Evolutionary conservation across 2,113 vertebrate genomes (phyloP).

Genomic region (Menura novaehollandiae): DNA sequence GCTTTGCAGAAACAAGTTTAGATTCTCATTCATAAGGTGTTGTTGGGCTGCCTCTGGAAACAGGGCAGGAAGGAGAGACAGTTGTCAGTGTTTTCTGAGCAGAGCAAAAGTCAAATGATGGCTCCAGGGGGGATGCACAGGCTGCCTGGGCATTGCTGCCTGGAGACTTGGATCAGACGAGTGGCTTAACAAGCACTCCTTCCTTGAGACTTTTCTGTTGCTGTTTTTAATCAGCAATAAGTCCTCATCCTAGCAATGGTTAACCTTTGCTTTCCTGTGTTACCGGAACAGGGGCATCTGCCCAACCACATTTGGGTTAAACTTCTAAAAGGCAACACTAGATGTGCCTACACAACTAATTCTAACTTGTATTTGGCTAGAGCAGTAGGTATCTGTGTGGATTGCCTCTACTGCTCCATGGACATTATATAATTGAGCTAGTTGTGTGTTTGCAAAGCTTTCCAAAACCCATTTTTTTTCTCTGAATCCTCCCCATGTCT

Average conservation of each 20-base stretch:
- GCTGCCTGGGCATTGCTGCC: not conserved
- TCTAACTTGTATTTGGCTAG: not conserved
- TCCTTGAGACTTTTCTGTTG: not conserved
- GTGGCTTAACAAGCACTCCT: not conserved
- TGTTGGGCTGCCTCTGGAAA: constrained; percentile 6
- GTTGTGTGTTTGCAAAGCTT: not conserved
- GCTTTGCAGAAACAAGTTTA: not conserved
- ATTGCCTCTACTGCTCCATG: not conserved
- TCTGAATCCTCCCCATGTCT: not conserved
- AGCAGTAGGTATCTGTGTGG: not conserved
- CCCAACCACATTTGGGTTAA: not conserved
- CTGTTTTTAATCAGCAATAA: not conserved
- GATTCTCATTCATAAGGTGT: not conserved
- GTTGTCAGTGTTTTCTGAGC: not conserved
- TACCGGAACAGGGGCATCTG: not conserved
- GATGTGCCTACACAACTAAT: not conserved
- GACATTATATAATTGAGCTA: not conserved
- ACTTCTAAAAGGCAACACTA: not conserved
- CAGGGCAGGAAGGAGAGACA: not conserved
- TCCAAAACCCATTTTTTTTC: not conserved
- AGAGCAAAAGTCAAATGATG: not conserved
- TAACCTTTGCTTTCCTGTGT: not conserved
- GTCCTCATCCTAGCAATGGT: not conserved
- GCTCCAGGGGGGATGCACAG: not conserved
- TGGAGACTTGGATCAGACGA: not conserved